Evolutionary conservation across 23 tunicate species (phyloP), one percentile per base, ranked within the genome.

Genomic region (Diplosoma virens): DNA sequence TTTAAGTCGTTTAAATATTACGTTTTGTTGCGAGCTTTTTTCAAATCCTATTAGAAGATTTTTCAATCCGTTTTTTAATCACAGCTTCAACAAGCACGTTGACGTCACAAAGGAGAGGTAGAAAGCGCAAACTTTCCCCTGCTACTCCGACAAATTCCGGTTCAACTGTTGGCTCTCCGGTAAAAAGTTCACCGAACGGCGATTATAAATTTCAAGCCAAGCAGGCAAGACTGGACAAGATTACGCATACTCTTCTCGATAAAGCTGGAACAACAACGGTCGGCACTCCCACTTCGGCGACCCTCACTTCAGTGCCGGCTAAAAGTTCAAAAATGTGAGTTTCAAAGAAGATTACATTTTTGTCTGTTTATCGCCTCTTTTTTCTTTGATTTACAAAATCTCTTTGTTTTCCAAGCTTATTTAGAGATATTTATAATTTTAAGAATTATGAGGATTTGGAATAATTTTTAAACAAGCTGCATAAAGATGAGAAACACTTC

Each of bases 191-290:
- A 3, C 59, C 59, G 3, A 3, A 23, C 2, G 24, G 33, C 28
- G 77, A 37, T 45, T 71, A 81, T 31, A 59, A 36, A 6, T 89
- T 89, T 41, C 70, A 76, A 14, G 84, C 96, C 30, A 89, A 89
- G 34, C 81, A 76, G 50, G 96, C 96, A 0, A 61, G 96, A 0
- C 71, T 89, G 26, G 96, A 82, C 34, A 89, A 82, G 46, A 82
- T 89, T 21, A 67, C 96, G 25, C 47, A 41, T 26, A 82, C 61
- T 25, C 61, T 89, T 3, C 31, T 89, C 66, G 83, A 82, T 61
- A 77, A 71, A 33, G 87, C 61, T 33, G 63, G 75, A 2, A 79
- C 87, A 4, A 41, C 75, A 23, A 0, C 46, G 18, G 56, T 61
- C 11, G 0, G 72, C 2, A 37, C 86, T 20, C 5, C 22, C 23